Evolutionary conservation across 2,113 vertebrate species (phyloP).

Genomic region (Myotis davidii): DNA sequence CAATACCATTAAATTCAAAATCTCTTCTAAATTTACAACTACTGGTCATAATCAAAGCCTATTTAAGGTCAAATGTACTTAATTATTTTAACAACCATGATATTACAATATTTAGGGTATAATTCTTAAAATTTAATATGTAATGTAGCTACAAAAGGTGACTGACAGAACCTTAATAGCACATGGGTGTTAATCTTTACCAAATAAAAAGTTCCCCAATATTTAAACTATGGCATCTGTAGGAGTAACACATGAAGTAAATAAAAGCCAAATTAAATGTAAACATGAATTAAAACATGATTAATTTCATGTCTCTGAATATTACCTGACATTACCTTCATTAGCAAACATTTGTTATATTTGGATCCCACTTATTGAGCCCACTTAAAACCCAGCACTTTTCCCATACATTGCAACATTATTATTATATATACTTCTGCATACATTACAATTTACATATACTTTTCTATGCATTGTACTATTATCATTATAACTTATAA

Average conservation of each 20-base stretch:
- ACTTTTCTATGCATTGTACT: background rate
- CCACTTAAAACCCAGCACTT: background rate
- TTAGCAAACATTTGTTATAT: background rate
- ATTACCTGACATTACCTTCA: background rate
- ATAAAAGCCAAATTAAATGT: constrained; percentile 11
- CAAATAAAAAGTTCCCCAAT: background rate
- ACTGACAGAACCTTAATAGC: background rate
- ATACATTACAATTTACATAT: background rate
- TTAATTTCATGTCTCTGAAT: constrained; percentile 9
- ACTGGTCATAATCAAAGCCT: background rate
- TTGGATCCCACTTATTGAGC: background rate
- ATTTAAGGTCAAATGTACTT: background rate
- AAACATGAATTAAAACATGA: background rate
- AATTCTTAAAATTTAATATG: background rate
- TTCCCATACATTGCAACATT: background rate
- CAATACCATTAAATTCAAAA: background rate
- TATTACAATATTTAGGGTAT: background rate
- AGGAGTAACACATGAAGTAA: background rate
- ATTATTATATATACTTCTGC: background rate
- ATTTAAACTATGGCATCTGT: background rate
- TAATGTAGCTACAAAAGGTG: background rate
- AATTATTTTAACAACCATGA: background rate
- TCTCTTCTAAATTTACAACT: background rate
- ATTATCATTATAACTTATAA: background rate
- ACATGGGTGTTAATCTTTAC: background rate